Evolutionary conservation across 2,113 vertebrate species (phyloP), one percentile per base, ranked within the genome.

Genomic region (Catagonus wagneri): DNA sequence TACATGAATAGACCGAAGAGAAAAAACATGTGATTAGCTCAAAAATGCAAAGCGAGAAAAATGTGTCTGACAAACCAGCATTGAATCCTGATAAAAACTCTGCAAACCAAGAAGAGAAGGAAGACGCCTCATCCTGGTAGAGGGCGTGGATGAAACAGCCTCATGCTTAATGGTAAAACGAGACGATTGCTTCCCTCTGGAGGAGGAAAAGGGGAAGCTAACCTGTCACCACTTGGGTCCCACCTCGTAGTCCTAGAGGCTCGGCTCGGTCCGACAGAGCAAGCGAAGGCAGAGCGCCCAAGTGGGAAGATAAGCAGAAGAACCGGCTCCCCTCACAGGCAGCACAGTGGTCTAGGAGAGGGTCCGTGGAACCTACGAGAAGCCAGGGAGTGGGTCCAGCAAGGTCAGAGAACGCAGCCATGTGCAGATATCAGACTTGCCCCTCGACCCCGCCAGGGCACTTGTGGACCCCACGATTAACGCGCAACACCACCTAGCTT

Each of bases 401-500:
- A 3, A 65, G 86, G 71, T 76, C 71, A 7, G 29, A 1, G 71
- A 34, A 63, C 5, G 27, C 9, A 3, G 25, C 58, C 12, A 4
- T 32, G 0, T 20, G 25, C 58, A 36, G 12, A 15, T 9, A 12
- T 14, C 86, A 39, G 16, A 0, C 25, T 8, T 13, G 34, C 19
- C 50, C 85, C 36, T 25, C 6, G 0, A 29, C 1, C 0, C 29
- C 7, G 13, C 58, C 1, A 4, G 8, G 1, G 23, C 4, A 7
- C 4, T 0, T 1, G 72, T 20, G 32, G 25, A 1, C 15, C 1
- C 32, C 1, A 17, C 6, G 1, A 29, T 6, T 66, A 36, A 23
- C 56, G 63, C 8, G 14, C 54, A 16, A 19, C 16, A 29, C 8
- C 54, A 12, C 54, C 54, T 15, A 12, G 54, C 2, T 44, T 44